Base-by-base conservation (phyloP, 2,113 vertebrate species). In the Tupaia tana region DNA sequence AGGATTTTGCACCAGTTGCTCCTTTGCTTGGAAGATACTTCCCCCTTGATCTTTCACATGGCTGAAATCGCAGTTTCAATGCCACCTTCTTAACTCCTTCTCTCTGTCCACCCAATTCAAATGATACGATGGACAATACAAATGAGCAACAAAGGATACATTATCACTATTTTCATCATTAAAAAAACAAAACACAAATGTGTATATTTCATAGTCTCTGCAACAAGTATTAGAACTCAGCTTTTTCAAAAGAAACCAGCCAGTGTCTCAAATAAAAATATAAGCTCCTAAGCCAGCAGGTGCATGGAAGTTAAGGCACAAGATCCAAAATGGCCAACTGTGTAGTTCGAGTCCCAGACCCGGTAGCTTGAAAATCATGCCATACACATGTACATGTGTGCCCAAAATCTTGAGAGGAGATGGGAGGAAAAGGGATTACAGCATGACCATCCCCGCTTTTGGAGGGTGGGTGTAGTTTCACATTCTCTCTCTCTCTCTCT, bases 51-150 rank as follows among this genome's bases (percentile, higher is more conserved):
- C 86, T 90, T 82, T 93, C 81, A 86, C 86, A 54, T 12, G 56
- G 20, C 22, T 85, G 22, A 90, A 73, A 71, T 56, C 70, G 79
- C 52, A 87, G 79, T 18, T 86, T 93, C 82, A 71, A 78, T 82
- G 58, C 82, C 81, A 82, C 79, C 85, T 86, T 64, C 66, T 43
- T 43, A 43, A 43, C 43, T 5, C 43, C 43, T 43, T 43, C 43
- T 43, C 22, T 7, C 19, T 15, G 24, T 66, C 64, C 31, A 83
- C 24, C 20, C 16, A 24, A 77, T 71, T 58, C 43, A 43, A 43
- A 5, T 52, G 22, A 64, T 67, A 58, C 4, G 86, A 78, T 29
- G 70, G 63, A 64, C 89, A 75, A 54, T 74, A 9, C 75, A 63
- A 15, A 27, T 61, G 67, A 89, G 52, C 67, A 84, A 14, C 63